Conservation (phyloP, 2,113 vertebrate species). For the Theristicus caerulescens region DNA sequence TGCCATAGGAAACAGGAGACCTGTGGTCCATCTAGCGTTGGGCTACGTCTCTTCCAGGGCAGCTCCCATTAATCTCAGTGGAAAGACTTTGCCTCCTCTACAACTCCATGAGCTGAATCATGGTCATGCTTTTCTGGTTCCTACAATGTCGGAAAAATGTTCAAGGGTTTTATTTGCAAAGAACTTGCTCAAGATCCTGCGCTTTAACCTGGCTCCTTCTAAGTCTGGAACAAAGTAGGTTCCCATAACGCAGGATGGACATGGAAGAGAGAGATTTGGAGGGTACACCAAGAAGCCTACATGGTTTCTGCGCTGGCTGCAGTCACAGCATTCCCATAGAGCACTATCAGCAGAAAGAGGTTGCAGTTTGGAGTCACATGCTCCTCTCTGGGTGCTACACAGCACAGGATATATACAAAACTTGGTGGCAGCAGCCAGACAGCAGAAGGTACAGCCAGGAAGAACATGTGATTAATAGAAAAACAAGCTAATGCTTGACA, state of each 20-base stretch:
- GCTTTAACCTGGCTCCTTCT: not conserved
- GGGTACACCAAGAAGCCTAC: not conserved
- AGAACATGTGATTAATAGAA: not conserved
- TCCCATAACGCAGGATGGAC: not conserved
- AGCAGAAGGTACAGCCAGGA: not conserved
- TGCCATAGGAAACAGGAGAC: not conserved
- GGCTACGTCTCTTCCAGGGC: not conserved
- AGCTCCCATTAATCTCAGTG: not conserved
- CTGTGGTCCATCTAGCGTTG: not conserved
- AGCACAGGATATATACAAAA: accelerated
- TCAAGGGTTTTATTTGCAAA: not conserved
- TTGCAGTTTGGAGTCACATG: not conserved
- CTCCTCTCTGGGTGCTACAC: not conserved
- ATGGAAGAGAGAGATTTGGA: not conserved
- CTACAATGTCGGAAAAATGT: not conserved
- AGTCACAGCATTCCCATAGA: not conserved
- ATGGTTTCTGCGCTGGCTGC: not conserved
- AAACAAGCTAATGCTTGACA: not conserved
- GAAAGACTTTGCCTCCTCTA: not conserved
- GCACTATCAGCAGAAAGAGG: not conserved
- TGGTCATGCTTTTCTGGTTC: not conserved
- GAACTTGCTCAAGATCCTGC: not conserved
- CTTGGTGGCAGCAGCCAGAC: not conserved
- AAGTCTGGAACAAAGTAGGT: not conserved
- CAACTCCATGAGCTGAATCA: not conserved